phyloP scores from a whole-genome alignment of 1,140 invertebrate genomes.

The Heliconius himera region DNA sequence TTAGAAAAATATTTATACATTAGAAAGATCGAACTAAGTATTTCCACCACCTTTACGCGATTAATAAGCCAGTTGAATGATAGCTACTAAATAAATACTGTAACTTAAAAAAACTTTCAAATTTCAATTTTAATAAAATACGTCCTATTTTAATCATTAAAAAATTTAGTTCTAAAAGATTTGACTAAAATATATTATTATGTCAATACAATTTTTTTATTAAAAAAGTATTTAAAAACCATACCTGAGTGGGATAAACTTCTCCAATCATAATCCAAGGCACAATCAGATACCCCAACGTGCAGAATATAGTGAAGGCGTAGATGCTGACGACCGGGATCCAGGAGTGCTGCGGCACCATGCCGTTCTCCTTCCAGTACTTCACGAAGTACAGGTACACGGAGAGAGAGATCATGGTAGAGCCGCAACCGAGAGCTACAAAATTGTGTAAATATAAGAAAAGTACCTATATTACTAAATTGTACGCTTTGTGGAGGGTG shows the following conservation, averaged over 20 bases:
- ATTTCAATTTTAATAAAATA: too few species aligned
- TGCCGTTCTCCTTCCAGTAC: constrained; percentile 67
- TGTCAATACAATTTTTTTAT: too few species aligned
- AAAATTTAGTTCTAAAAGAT: too few species aligned
- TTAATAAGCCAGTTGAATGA: too few species aligned
- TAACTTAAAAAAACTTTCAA: too few species aligned
- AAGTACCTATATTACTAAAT: background rate
- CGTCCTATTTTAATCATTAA: too few species aligned
- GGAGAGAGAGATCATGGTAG: constrained; percentile 84
- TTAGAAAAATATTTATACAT: too few species aligned
- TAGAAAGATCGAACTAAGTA: too few species aligned
- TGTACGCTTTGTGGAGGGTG: background rate
- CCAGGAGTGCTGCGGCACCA: constrained; percentile 81
- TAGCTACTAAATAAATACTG: too few species aligned
- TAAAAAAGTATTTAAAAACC: too few species aligned
- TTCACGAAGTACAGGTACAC: constrained; percentile 83
- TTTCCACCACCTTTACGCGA: too few species aligned
- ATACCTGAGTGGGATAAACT: constrained; percentile 84
- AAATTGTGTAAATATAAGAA: constrained; percentile 26
- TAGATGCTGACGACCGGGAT: constrained; percentile 85
- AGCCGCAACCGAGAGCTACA: constrained; percentile 84
- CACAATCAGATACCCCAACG: constrained; percentile 86
- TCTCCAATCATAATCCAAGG: constrained; percentile 90
- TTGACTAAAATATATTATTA: too few species aligned
- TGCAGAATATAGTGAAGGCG: constrained; percentile 84